Percentiles rank a stretch among this genome's conserved stretches.
These are phyloP conservation scores for Paracanthobrama guichenoti DNA, from an alignment of 2,113 vertebrate genomes.

Conservation along the genomic window DNA sequence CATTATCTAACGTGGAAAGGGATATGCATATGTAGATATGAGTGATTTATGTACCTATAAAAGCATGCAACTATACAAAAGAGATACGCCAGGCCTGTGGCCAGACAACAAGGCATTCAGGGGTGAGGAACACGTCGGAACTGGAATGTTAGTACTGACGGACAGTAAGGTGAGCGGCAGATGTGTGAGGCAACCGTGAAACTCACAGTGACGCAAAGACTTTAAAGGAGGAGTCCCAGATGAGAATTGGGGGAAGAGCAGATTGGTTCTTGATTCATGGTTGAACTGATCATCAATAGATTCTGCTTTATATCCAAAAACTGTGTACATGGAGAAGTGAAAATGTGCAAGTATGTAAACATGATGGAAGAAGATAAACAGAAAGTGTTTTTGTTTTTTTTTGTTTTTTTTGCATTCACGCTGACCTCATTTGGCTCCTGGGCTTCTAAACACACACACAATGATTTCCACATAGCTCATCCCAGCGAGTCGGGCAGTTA, in stretches of 20 bases:
- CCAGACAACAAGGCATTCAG: slow-evolving; percentile 63
- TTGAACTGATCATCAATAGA: no score
- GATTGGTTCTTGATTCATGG: not conserved
- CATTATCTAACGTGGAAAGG: slow-evolving; percentile 52
- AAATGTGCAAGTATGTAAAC: not conserved
- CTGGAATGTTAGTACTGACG: slow-evolving; percentile 65
- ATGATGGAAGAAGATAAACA: not conserved
- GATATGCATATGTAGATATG: slow-evolving; percentile 58
- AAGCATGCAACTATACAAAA: slow-evolving; percentile 65
- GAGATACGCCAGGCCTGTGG: slow-evolving; percentile 48
- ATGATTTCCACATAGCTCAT: not conserved
- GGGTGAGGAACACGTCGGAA: slow-evolving; percentile 48
- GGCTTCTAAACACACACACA: not conserved
- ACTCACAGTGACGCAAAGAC: slow-evolving; percentile 33
- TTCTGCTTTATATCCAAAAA: not conserved
- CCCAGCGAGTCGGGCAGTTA: not conserved
- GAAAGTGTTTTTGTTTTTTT: no score
- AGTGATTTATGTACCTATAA: slow-evolving; percentile 59
- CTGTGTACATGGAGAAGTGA: not conserved
- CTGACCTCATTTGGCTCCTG: slow-evolving; percentile 19
- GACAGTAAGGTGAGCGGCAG: slow-evolving; percentile 53
- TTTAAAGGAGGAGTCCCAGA: slow-evolving; percentile 25
- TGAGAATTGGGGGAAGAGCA: not conserved
- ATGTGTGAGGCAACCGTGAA: slow-evolving; percentile 46
- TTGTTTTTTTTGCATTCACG: slow-evolving; percentile 21